Base-by-base conservation (phyloP, 2,797 vertebrate genomes). In the Syndactyla subalaris region DNA sequence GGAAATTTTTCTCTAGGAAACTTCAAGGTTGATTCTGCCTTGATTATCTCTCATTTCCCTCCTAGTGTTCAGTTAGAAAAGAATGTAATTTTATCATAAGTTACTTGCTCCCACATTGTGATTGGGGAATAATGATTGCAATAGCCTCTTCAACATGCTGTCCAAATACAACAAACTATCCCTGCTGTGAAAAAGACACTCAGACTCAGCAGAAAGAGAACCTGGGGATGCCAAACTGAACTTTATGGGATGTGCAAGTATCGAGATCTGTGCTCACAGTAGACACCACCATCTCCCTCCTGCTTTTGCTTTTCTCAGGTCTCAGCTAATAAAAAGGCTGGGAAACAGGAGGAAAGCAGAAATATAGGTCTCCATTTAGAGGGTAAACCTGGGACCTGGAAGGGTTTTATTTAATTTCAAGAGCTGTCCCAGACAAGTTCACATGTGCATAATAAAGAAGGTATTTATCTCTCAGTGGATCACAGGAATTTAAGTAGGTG, bases 41-140 rank as follows among this genome's bases (percentile, higher is more conserved):
- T 49, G 13, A 3, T 83, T 55, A 7, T 14, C 18, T 66, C 63
- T 36, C 4, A 45, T 67, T 73, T 62, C 59, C 34, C 58, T 74
- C 27, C 6, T 36, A 38, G 3, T 32, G 6, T 38, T 57, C 61
- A 21, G 9, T 62, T 57, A 82, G 13, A 82, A 79, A 38, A 3
- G 7, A 38, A 30, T n/a, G 9, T 32, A 32, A 3, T 63, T 76
- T 27, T 48, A n/a, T 29, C 27, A 16, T 6, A 41, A 70, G 3
- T 43, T 49, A 27, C 41, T 59, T 80, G 41, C 45, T 77, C 66
- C 14, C 34, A 39, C 0, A 0, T 32, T 41, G 49, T 52, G 10
- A 34, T 0, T 49, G 5, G 4, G 12, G 8, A 34, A 43, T 9
- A 43, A 2, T 55, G 48, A 7, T n/a, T 54, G 13, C n/a, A 13